These are phyloP conservation scores for Anser cygnoides DNA, from an alignment of 2,113 vertebrate species.

Conservation along the genomic window DNA sequence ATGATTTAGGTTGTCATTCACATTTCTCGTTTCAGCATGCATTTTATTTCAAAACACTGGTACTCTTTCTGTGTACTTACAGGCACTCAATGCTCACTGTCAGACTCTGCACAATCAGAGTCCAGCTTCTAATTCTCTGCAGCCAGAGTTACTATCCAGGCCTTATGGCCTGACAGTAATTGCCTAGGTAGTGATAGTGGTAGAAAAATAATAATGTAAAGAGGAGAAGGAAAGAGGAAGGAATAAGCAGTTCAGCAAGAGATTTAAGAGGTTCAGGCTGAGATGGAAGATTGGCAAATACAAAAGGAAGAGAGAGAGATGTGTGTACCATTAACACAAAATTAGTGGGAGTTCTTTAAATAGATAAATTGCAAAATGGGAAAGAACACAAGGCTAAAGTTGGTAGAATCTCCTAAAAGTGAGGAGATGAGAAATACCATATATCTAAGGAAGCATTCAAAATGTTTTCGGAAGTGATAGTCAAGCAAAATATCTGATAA, in stretches of 20 bases:
- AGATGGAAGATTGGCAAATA: background rate
- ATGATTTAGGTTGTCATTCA: conserved; percentile 28
- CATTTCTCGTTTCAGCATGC: conserved; percentile 18
- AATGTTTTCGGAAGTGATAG: background rate
- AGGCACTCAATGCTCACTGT: background rate
- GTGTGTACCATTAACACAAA: background rate
- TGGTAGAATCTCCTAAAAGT: background rate
- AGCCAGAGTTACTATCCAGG: background rate
- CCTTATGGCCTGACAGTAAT: background rate
- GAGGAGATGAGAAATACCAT: background rate
- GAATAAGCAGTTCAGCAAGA: background rate
- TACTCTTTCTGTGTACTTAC: background rate
- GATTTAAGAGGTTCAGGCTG: background rate
- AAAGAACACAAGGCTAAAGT: background rate
- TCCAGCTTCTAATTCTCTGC: background rate
- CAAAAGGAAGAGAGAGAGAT: background rate
- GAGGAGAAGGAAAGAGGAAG: background rate
- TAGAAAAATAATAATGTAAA: background rate
- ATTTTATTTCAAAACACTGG: background rate
- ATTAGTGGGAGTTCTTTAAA: background rate
- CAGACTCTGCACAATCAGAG: background rate
- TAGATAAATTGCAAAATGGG: background rate
- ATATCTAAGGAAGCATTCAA: background rate
- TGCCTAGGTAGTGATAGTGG: background rate
- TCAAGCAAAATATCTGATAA: background rate